phyloP scores from a whole-genome alignment of 2,797 vertebrate genomes.

The Paramormyrops hopkinsi region DNA sequence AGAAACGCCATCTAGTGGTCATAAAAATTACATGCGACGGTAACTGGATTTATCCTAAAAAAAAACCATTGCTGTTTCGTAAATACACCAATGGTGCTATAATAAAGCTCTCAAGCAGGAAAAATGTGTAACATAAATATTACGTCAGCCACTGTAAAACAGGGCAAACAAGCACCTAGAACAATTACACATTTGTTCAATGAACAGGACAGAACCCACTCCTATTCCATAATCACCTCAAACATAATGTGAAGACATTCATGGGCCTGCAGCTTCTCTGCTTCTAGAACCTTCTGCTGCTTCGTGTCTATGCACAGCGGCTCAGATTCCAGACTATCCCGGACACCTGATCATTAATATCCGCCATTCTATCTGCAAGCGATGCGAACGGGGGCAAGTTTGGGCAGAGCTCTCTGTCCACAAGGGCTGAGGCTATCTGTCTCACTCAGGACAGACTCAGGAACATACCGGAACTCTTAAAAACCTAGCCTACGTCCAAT shows the following conservation, averaged over 20 bases:
- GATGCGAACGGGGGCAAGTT: background rate
- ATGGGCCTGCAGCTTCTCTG: background rate
- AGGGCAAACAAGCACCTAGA: background rate
- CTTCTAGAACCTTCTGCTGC: background rate
- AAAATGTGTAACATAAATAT: background rate
- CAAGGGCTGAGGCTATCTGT: background rate
- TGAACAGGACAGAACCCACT: background rate
- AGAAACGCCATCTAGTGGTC: background rate
- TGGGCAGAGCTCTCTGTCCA: background rate
- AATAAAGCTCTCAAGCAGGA: background rate
- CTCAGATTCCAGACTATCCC: background rate
- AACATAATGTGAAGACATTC: background rate
- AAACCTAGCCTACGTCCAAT: background rate
- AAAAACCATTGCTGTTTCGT: background rate
- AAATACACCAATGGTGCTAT: background rate
- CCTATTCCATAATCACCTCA: background rate
- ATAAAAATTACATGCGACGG: background rate
- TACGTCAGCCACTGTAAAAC: background rate
- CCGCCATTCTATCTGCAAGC: background rate
- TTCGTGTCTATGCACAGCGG: background rate
- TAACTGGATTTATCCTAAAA: background rate
- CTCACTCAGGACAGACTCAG: background rate
- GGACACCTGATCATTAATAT: background rate
- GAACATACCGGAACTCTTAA: background rate
- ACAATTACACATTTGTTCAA: background rate